phyloP scores from a whole-genome alignment of 2,113 vertebrate species.

The Cygnus atratus region DNA sequence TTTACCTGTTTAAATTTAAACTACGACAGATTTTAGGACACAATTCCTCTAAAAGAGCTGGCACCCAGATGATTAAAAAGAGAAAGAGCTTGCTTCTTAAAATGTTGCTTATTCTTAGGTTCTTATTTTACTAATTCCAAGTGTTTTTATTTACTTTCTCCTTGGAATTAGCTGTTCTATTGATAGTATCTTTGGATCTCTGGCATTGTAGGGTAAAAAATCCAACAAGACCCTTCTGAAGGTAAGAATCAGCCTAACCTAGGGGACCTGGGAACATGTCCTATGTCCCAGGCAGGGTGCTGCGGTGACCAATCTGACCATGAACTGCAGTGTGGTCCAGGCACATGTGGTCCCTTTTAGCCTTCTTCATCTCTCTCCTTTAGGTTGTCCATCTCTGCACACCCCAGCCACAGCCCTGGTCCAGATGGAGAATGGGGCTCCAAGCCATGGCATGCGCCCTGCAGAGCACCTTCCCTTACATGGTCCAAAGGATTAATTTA shows the following conservation, averaged over 20 bases:
- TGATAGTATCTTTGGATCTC: neutral
- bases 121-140: too few species aligned
- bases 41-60: neutral
- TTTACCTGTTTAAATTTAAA: neutral
- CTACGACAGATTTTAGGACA: neutral
- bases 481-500: neutral
- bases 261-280: neutral
- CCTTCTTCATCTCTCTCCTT: neutral
- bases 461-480: neutral
- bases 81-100: neutral
- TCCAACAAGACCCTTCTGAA: neutral
- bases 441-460: neutral
- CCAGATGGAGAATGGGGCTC: fast-evolving
- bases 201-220: neutral
- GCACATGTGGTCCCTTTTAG: neutral
- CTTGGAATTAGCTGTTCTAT: neutral
- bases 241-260: neutral
- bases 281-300: neutral
- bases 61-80: neutral
- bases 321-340: neutral
- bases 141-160: neutral
- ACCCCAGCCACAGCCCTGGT: neutral
- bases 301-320: neutral
- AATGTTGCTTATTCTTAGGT: neutral
- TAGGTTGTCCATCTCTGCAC: neutral